Percentiles rank a stretch among this genome's conserved stretches.
Conservation (phyloP, 1,140 invertebrate species). For the Sinella curviseta region DNA sequence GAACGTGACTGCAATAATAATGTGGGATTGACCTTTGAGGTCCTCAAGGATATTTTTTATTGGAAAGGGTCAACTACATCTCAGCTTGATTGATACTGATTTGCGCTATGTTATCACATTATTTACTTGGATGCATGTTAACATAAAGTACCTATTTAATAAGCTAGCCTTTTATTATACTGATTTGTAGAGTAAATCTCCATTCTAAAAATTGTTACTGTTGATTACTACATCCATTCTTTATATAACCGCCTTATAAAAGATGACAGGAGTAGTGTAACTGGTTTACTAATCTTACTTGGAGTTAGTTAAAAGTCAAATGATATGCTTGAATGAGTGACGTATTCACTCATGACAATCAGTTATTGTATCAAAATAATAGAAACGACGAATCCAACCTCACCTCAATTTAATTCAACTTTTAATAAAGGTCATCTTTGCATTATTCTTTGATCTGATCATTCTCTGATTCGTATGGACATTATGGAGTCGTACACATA, state of each 20-base stretch:
- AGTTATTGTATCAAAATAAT: not conserved
- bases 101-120: not conserved
- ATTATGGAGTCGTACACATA: not conserved
- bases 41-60: slow-evolving; percentile 12
- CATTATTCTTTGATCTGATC: not conserved
- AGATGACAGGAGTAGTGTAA: not conserved
- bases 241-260: not conserved
- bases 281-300: not conserved
- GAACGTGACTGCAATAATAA: not conserved
- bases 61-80: slow-evolving; percentile 5
- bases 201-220: too few relatives aligned
- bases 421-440: not conserved
- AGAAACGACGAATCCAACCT: not conserved
- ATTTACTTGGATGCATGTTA: not conserved
- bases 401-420: not conserved
- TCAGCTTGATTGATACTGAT: not conserved
- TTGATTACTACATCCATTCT: not conserved
- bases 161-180: not conserved
- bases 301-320: not conserved
- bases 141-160: not conserved
- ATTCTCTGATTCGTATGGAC: not conserved
- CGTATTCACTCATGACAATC: not conserved
- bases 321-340: not conserved
- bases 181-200: too few relatives aligned
- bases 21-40: slow-evolving; percentile 4